Base-by-base conservation (phyloP, 2,888 invertebrate species). In the Ommatoiulus sabulosus region DNA sequence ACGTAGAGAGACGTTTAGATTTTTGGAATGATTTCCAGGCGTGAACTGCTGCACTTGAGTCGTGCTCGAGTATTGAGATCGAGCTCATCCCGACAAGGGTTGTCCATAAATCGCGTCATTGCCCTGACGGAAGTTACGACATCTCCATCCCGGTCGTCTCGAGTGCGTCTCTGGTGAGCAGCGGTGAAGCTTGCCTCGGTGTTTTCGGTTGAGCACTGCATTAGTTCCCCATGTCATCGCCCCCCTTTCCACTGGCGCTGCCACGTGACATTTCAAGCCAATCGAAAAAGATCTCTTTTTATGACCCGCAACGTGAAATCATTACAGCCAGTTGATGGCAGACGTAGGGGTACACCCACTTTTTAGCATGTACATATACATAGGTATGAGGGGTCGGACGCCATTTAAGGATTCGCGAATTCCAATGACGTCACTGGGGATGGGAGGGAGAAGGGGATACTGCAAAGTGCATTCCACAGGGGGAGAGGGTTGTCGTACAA, bases 361-460 rank as follows among this genome's bases (percentile, higher is more conserved):
- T 80, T 80, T 80, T 80, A 80, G 80, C 80, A 10, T 80, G 80
- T 80, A 80, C 80, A 80, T 80, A 80, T 80, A 80, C 15, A 24
- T 80, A 80, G 35, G 35, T 80, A 80, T 35, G 35, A 35, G 80
- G 80, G 72, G 24, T 72, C 24, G 72, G 80, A 43, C 80, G 80
- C 80, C 80, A 80, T 80, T 43, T 80, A 35, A 35, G 72, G 72
- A 72, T 72, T 72, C 7, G 8, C 24, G 10, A 24, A 80, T 35
- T 80, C 80, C 15, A 80, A 35, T 35, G 80, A 80, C 80, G 80
- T 80, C 80, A 80, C 80, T 35, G 15, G 72, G 24, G 24, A 72
- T n/a, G 63, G 72, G 72, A 72, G 35, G 80, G 80, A 15, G 15
- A 5, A 80, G 80, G 80, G 80, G 80, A 43, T 80, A 80, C 35